Conservation (phyloP, 1,140 invertebrate genomes). For the Dreissena rostriformis region DNA sequence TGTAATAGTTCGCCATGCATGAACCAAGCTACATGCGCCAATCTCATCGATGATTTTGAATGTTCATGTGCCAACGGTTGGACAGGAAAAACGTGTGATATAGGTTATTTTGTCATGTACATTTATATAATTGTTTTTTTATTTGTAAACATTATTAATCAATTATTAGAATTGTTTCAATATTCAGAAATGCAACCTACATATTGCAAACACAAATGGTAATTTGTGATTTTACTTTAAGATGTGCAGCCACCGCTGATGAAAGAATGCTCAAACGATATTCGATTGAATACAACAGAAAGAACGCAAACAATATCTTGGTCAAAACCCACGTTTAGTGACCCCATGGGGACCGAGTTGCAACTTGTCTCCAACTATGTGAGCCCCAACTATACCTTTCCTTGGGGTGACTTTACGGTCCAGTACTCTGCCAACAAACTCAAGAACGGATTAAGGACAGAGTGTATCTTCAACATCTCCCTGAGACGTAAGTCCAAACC, state of each 20-base stretch:
- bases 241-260: conserved; percentile 17
- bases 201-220: too few species aligned
- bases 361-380: conserved; percentile 8
- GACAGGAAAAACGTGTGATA: too few species aligned
- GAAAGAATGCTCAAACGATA: not conserved
- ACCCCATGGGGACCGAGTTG: not conserved
- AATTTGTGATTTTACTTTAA: too few species aligned
- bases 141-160: too few species aligned
- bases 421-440: conserved; percentile 30
- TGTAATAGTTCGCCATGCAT: conserved; percentile 15
- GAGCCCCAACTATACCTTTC: not conserved
- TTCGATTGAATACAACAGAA: not conserved
- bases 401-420: conserved; percentile 46
- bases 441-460: conserved; percentile 34
- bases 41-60: too few species aligned
- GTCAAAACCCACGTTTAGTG: not conserved
- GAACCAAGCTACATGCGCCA: too few species aligned
- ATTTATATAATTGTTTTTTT: too few species aligned
- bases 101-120: too few species aligned
- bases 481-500: conserved; percentile 33
- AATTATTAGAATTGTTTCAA: too few species aligned
- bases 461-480: conserved; percentile 41
- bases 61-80: too few species aligned
- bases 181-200: too few species aligned
- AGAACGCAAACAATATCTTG: not conserved